Base-by-base conservation (phyloP, 2,797 vertebrate species). In the Lacerta bilineata region DNA sequence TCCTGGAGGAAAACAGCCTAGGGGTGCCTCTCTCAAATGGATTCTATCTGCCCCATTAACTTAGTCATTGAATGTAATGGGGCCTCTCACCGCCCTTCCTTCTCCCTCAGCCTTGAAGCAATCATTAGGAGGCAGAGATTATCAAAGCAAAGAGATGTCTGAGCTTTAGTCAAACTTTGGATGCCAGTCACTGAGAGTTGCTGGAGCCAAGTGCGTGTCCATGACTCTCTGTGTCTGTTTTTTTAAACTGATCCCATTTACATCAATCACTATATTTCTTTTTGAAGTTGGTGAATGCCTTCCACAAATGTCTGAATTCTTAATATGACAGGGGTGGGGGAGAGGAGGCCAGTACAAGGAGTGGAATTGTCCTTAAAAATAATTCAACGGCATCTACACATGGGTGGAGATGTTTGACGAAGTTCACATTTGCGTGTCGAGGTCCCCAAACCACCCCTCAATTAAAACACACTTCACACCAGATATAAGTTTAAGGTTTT, bases 41-140 rank as follows among this genome's bases (percentile, higher is more conserved):
- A 97, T 97, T 97, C 96, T 97, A 96, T 97, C 96, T 96, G 97
- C 96, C 95, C 96, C 97, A 97, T 97, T 97, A 97, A 97, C 96
- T 97, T 97, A 97, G 97, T 97, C 97, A 97, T 96, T 95, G 96
- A 96, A 96, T 95, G 96, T 97, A 97, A 97, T 97, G 97, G 50
- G 97, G 90, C 93, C 95, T 95, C 97, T 95, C 94, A 94, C 94
- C 94, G 92, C 93, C 94, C 93, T 33, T 91, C 96, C 95, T 96
- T 64, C 94, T 93, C 93, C 92, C 92, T 93, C 91, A 96, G 96
- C 96, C 96, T 97, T 95, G 94, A 96, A 96, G 95, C 96, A 95
- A 94, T 97, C 96, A 96, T 97, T 97, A 97, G 96, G 94, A 97
- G 95, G 95, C 97, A 96, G 95, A 96, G 97, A 96, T 97, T 97